phyloP scores from a whole-genome alignment of 2,797 vertebrate genomes.

The Staurois parvus region DNA sequence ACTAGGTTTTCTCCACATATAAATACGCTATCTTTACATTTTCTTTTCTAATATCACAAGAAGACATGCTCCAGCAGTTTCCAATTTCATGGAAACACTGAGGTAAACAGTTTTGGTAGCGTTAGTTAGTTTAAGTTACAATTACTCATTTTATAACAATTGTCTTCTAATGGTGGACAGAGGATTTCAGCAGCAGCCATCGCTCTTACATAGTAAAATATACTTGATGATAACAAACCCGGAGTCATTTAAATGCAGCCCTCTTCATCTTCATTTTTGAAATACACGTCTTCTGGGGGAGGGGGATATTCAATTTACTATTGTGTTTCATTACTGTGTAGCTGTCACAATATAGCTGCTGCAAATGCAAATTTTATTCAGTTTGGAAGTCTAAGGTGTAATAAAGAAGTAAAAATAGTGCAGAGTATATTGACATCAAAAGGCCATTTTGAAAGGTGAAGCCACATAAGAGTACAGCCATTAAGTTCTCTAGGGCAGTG shows the following conservation, averaged over 20 bases:
- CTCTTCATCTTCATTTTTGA: constrained; percentile 22
- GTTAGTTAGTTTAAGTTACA: constrained; percentile 50
- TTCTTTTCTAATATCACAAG: constrained; percentile 47
- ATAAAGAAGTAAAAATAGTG: neutral
- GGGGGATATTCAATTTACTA: neutral
- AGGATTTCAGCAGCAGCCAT: neutral
- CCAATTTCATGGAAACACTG: constrained; percentile 55
- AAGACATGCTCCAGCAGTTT: constrained; percentile 48
- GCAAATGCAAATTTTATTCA: constrained; percentile 17
- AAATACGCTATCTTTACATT: constrained; percentile 50
- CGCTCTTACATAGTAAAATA: constrained; percentile 4
- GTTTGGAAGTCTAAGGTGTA: neutral
- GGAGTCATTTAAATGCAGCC: constrained; percentile 1
- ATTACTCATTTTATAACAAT: constrained; percentile 58
- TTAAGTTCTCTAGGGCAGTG: too few species aligned
- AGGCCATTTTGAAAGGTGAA: neutral
- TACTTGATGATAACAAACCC: constrained; percentile 12
- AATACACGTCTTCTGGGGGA: constrained; percentile 1
- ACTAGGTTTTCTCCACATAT: constrained; percentile 19
- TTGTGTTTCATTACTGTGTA: constrained; percentile 22
- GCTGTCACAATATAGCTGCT: constrained; percentile 32
- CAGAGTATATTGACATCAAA: neutral
- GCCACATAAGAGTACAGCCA: neutral
- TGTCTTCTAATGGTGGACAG: constrained; percentile 30
- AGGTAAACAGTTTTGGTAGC: constrained; percentile 54